Conservation (phyloP, 1,140 invertebrate genomes). For the Lordiphosa stackelbergi region DNA sequence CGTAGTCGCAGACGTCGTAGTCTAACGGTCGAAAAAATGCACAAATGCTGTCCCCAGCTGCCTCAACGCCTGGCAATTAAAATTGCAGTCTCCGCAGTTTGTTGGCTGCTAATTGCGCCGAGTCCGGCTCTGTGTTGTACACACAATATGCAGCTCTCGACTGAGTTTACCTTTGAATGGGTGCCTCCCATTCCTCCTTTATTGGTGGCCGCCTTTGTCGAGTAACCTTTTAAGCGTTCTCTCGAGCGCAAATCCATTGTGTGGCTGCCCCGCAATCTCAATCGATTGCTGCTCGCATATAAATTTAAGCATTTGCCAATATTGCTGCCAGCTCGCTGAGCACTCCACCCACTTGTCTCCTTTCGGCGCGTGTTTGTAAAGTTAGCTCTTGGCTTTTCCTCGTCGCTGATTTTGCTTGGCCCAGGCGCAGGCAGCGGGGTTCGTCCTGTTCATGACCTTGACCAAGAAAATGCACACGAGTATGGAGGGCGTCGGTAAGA, state of each 20-base stretch:
- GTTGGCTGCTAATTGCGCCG: conserved; percentile 36
- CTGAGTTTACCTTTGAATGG: not conserved
- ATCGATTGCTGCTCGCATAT: conserved; percentile 28
- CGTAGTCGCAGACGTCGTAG: conserved; percentile 22
- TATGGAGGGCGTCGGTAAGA: not conserved
- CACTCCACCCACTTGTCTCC: conserved; percentile 19
- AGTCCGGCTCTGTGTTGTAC: conserved; percentile 23
- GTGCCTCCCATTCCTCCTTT: not conserved
- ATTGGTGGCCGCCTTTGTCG: conserved; percentile 39
- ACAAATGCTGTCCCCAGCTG: conserved; percentile 39
- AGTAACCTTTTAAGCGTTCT: conserved; percentile 22
- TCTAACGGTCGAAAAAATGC: conserved; percentile 62
- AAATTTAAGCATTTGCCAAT: conserved; percentile 32
- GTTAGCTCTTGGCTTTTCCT: conserved; percentile 27
- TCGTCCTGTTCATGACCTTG: conserved; percentile 39
- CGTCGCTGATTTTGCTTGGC: conserved; percentile 22
- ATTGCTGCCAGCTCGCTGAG: conserved; percentile 15
- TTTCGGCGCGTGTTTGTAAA: conserved; percentile 42
- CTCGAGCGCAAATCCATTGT: conserved; percentile 7
- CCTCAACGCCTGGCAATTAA: conserved; percentile 55
- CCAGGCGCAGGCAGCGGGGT: not conserved
- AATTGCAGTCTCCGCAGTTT: conserved; percentile 39
- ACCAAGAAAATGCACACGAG: conserved; percentile 43
- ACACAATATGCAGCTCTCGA: not conserved
- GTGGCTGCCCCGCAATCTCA: conserved; percentile 8